Evolutionary conservation across 2,797 vertebrate genomes (phyloP), one percentile per base, ranked within the genome.

Genomic region (Characodon lateralis): DNA sequence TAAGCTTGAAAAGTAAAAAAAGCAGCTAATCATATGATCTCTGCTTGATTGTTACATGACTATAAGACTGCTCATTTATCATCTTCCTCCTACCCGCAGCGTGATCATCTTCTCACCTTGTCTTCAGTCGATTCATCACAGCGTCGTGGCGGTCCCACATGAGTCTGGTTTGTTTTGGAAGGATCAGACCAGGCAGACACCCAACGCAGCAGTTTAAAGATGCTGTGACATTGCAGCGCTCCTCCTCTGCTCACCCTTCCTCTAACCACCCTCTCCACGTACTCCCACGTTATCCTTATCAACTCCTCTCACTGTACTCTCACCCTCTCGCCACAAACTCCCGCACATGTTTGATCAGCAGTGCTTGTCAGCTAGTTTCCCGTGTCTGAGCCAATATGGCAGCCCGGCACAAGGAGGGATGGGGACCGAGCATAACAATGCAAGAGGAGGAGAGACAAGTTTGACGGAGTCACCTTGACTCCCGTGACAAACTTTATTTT

Each of bases 381-480:
- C 53, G n/a, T 82, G 87, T 93, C 86, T 88, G 73, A 71, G 75
- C 88, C 90, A 92, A 86, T 90, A 89, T 82, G 87, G 88, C 89
- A 74, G 79, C 73, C 39, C 74, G 86, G 90, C 83, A 79, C 78
- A 39, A 73, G 73, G 65, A 72, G 50, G 75, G 83, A 70, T 75
- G 87, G 81, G 71, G 76, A 76, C 70, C 76, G 31, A 76, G 89
- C 84, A 87, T 85, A 85, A 82, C 87, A 81, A 76, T 76, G 74
- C 79, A 80, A 80, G 58, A 78, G 81, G 76, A 66, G 31, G 59
- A 51, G 72, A 81, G 63, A 82, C 80, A 53, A 84, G 80, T 86
- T 89, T 89, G 80, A 86, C 59, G 2, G 82, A 82, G 89, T 91
- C 90, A 91, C 92, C 91, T 90, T 93, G 88, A 79, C 86, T 87